Percentiles rank a stretch among this genome's conserved stretches.
These are phyloP conservation scores for Trissoscelio sp. DNA, from an alignment of 2,888 invertebrate species.

Conservation along the genomic window DNA sequence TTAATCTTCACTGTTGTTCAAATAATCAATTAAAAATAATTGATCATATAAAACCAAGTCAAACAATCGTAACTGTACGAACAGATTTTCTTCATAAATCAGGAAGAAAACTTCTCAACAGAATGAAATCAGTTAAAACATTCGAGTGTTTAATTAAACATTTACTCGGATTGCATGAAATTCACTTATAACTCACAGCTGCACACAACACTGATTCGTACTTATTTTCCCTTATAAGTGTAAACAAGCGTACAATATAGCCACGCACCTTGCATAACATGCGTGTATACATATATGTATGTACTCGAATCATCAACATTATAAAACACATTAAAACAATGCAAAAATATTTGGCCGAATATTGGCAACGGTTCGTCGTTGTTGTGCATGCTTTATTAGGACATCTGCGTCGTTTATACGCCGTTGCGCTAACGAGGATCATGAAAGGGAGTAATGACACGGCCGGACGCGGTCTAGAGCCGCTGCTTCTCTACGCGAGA, in stretches of 20 bases:
- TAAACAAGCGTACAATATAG: conserved; percentile 39
- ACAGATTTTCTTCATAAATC: conserved; percentile 9
- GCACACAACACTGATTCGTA: conserved; percentile 38
- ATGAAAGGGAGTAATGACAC: conserved; percentile 81
- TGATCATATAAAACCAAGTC: conserved; percentile 9
- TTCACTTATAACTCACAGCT: conserved; percentile 49
- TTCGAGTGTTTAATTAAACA: conserved; percentile 51
- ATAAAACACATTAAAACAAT: no score
- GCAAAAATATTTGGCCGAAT: conserved; percentile 29
- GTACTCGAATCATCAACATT: conserved; percentile 15
- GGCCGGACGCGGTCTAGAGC: conserved; percentile 78
- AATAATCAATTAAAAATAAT: conserved; percentile 18
- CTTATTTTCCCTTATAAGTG: conserved; percentile 46
- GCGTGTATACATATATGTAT: no score
- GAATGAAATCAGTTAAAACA: conserved; percentile 36
- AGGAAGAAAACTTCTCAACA: not conserved
- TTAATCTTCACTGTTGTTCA: no score
- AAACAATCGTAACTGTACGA: not conserved
- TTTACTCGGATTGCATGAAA: conserved; percentile 55
- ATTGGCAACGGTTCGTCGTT: conserved; percentile 34
- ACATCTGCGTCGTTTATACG: conserved; percentile 72
- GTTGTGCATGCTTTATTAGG: conserved; percentile 70
- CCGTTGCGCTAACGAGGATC: conserved; percentile 78
- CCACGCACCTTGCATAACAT: conserved; percentile 18
- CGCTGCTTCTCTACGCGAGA: conserved; percentile 72